A percentile compares a stretch with the other conserved stretches of the same genome.
Conservation (phyloP, 2,113 vertebrate species). For the Stictonetta naevosa region DNA sequence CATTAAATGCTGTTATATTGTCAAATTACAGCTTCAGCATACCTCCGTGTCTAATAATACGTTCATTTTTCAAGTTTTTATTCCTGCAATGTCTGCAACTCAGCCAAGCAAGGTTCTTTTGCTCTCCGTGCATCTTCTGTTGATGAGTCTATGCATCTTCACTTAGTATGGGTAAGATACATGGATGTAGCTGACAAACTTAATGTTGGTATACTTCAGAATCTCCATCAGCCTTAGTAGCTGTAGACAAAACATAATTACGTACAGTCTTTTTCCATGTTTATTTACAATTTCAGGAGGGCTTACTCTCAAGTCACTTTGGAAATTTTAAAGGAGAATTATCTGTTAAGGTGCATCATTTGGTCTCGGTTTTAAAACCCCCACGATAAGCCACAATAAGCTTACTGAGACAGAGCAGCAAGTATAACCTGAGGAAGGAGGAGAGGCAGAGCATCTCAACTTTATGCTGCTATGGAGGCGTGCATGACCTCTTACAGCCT, state of each 20-base stretch:
- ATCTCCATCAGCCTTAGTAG: background rate
- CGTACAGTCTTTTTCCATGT: background rate
- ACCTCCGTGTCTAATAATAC: background rate
- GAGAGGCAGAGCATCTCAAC: background rate
- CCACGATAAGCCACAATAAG: background rate
- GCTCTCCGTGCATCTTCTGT: background rate
- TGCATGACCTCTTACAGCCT: background rate
- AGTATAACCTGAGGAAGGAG: background rate
- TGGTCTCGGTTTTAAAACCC: background rate
- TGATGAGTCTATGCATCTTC: background rate
- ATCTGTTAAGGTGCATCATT: background rate
- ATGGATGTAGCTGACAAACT: background rate
- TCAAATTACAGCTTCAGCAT: background rate
- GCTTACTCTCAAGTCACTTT: background rate
- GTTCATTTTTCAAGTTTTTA: background rate
- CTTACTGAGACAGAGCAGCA: background rate
- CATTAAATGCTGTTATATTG: background rate
- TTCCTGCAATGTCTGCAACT: background rate
- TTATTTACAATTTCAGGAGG: background rate
- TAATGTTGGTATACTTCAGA: background rate
- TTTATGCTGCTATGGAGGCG: background rate
- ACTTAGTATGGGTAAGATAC: background rate
- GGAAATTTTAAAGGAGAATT: background rate
- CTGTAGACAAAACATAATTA: background rate
- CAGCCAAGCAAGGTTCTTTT: background rate